Evolutionary conservation across 2,113 vertebrate species (phyloP).

Genomic region (Mormyrus iriodes): DNA sequence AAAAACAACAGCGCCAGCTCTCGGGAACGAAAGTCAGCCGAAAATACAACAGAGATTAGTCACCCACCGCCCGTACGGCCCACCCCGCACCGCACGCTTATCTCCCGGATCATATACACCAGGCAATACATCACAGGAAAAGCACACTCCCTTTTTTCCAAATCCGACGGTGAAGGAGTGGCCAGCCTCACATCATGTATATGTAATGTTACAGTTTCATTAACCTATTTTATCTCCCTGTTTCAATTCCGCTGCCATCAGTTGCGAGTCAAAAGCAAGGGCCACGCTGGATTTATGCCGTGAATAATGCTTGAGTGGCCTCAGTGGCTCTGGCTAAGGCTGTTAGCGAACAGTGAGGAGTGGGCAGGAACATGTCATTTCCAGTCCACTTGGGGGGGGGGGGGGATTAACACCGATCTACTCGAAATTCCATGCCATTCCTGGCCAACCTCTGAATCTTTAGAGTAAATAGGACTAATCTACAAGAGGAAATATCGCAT

Average conservation of each 20-base stretch:
- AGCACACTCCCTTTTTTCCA: neutral
- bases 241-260: constrained; percentile 18
- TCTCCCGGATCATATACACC: neutral
- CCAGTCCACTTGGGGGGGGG: neutral
- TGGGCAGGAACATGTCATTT: neutral
- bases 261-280: constrained; percentile 17
- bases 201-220: constrained; percentile 23
- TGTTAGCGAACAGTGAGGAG: neutral
- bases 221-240: constrained; percentile 26
- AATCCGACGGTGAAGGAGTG: neutral
- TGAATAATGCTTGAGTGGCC: constrained; percentile 24
- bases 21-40: neutral
- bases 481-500: constrained; percentile 14
- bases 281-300: constrained; percentile 15
- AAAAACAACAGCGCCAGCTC: neutral
- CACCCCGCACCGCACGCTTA: neutral
- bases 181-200: neutral
- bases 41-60: constrained; percentile 2
- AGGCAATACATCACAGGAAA: neutral
- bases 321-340: neutral
- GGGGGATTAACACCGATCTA: neutral
- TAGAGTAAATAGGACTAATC: constrained; percentile 23
- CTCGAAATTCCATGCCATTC: constrained; percentile 14
- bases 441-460: constrained; percentile 9
- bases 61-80: neutral